phyloP scores from a whole-genome alignment of 2,113 vertebrate genomes.

The Epinephelus fuscoguttatus region DNA sequence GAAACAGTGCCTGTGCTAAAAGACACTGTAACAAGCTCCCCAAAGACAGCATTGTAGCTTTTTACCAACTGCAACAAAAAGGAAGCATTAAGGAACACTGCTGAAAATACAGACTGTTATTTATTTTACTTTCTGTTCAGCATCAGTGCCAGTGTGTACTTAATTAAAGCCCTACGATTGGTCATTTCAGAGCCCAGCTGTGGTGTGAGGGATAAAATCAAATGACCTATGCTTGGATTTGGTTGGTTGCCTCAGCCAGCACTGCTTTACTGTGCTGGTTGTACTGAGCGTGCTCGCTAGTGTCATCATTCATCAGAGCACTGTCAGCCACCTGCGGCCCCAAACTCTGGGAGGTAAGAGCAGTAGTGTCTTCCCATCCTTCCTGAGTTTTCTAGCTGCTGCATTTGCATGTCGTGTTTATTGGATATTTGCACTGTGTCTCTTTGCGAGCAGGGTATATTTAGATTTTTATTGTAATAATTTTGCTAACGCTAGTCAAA shows the following conservation, averaged over 20 bases:
- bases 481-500: conserved; percentile 8
- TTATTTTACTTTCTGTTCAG: conserved; percentile 32
- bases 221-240: conserved; percentile 41
- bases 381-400: conserved; percentile 13
- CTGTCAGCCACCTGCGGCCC: conserved; percentile 61
- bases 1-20: conserved; percentile 24
- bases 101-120: conserved; percentile 14
- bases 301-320: conserved; percentile 68
- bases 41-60: conserved; percentile 23
- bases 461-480: conserved; percentile 24
- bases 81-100: conserved; percentile 24
- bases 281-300: conserved; percentile 43
- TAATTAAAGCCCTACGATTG: conserved; percentile 46
- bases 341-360: conserved; percentile 48
- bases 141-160: conserved; percentile 4
- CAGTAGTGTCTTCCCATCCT: conserved; percentile 20
- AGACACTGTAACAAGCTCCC: conserved; percentile 56
- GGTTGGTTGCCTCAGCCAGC: conserved; percentile 36
- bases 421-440: background rate
- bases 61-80: conserved; percentile 41
- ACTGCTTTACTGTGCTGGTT: conserved; percentile 41
- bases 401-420: conserved; percentile 41
- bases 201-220: conserved; percentile 21
- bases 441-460: conserved; percentile 14
- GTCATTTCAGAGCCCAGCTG: conserved; percentile 44